These are phyloP conservation scores for Lepidochrysops patricia DNA, from an alignment of 2,888 invertebrate genomes.

Conservation along the genomic window DNA sequence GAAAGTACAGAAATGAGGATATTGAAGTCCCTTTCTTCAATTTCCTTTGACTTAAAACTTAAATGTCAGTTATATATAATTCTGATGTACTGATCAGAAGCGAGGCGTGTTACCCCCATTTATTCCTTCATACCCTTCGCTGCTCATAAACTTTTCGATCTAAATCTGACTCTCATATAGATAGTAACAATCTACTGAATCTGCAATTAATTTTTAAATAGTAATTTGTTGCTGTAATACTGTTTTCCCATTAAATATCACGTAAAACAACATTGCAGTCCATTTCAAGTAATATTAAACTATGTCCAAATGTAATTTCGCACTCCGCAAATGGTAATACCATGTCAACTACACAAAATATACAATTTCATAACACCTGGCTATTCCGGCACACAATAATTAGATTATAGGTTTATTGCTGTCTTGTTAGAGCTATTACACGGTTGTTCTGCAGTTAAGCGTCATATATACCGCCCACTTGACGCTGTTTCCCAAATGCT, in stretches of 20 bases:
- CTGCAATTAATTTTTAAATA: too few relatives aligned
- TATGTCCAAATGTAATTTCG: background rate
- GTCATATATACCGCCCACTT: constrained; percentile 16
- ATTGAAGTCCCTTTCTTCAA: background rate
- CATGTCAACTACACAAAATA: constrained; percentile 1
- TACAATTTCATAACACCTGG: constrained; percentile 5
- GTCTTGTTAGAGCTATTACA: background rate
- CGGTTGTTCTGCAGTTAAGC: constrained; percentile 10
- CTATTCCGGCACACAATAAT: constrained; percentile 11
- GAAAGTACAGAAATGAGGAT: background rate
- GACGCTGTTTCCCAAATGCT: background rate
- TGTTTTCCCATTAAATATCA: background rate
- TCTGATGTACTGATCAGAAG: too few relatives aligned
- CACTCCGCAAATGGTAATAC: background rate
- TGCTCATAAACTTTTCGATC: too few relatives aligned
- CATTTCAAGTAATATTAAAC: too few relatives aligned
- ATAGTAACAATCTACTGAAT: too few relatives aligned
- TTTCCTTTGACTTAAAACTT: background rate
- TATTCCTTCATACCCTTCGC: too few relatives aligned
- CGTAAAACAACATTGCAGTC: too few relatives aligned
- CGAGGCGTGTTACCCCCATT: too few relatives aligned
- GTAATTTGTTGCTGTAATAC: too few relatives aligned
- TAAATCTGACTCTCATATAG: too few relatives aligned
- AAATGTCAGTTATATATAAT: too few relatives aligned
- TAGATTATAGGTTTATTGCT: constrained; percentile 10